A percentile compares a stretch with the other conserved stretches of the same genome.
Evolutionary conservation across 1,140 invertebrate species (phyloP).

Genomic region (Planococcus citri): DNA sequence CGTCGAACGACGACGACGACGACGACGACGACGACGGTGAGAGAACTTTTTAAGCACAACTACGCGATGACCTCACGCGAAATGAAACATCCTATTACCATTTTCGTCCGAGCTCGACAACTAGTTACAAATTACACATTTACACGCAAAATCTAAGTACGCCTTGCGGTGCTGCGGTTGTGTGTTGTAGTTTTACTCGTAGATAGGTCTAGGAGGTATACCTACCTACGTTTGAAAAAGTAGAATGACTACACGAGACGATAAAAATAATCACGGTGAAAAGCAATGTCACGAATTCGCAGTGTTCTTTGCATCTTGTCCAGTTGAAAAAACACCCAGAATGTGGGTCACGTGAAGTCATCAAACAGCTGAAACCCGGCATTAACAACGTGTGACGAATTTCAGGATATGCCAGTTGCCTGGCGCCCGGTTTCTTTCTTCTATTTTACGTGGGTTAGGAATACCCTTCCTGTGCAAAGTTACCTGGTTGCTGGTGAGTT

Average conservation of each 20-base stretch:
- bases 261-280: neutral
- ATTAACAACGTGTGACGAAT: neutral
- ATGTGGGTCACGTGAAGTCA: neutral
- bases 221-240: no score
- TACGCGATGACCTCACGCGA: no score
- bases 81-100: no score
- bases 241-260: neutral
- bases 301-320: neutral
- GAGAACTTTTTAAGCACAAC: no score
- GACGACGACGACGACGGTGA: no score
- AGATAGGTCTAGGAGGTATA: no score
- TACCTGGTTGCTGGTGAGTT: neutral
- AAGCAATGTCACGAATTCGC: slow-evolving; percentile 2
- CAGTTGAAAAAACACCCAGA: neutral
- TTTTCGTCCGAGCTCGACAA: neutral
- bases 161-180: neutral
- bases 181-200: no score
- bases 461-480: neutral
- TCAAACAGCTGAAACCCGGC: neutral
- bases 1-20: no score
- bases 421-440: neutral
- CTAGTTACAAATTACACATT: neutral
- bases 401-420: neutral
- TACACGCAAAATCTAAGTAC: neutral
- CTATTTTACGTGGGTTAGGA: no score